phyloP scores from a whole-genome alignment of 2,797 vertebrate species.

The Alfaro cultratus region DNA sequence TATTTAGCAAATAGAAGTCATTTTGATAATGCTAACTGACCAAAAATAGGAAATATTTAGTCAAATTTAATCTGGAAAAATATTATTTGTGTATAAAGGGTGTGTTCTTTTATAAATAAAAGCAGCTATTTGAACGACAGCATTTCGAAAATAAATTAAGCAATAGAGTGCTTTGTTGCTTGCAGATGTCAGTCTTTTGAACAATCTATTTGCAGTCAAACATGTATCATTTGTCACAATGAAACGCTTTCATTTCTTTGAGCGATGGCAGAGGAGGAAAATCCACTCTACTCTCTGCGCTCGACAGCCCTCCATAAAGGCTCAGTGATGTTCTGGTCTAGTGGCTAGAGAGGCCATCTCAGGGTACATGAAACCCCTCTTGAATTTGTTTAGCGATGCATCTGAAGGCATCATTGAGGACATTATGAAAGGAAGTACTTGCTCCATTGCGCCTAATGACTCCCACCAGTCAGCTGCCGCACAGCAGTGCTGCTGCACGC shows the following conservation, averaged over 20 bases:
- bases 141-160: conserved; percentile 16
- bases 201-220: conserved; percentile 38
- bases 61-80: background rate
- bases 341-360: conserved; percentile 32
- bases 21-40: background rate
- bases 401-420: conserved; percentile 39
- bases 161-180: background rate
- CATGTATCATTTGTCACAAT: conserved; percentile 14
- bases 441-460: conserved; percentile 47
- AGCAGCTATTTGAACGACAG: conserved; percentile 6
- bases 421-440: conserved; percentile 43
- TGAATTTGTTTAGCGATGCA: conserved; percentile 44
- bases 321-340: conserved; percentile 41
- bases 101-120: background rate
- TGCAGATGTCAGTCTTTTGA: conserved; percentile 9
- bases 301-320: conserved; percentile 32
- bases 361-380: conserved; percentile 31
- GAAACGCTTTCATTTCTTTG: conserved; percentile 26
- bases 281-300: conserved; percentile 23
- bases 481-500: conserved; percentile 22
- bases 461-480: conserved; percentile 44
- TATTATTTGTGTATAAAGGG: background rate
- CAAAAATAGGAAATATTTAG: background rate
- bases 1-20: background rate
- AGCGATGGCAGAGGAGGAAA: conserved; percentile 26